phyloP scores from a whole-genome alignment of 2,113 vertebrate genomes.

The Podocnemis expansa region DNA sequence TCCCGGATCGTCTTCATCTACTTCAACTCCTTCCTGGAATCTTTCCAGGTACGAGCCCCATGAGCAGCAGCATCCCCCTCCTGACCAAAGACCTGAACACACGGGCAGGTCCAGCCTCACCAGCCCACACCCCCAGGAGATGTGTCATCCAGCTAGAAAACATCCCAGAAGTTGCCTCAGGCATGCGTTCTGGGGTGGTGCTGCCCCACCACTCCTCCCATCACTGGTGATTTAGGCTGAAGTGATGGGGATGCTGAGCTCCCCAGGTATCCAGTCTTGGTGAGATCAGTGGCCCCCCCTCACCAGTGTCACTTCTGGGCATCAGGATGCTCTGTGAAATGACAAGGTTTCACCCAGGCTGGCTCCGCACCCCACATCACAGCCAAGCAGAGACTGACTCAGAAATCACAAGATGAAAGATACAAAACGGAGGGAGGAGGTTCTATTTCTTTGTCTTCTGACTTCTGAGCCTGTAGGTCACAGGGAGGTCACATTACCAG shows the following conservation, averaged over 20 bases:
- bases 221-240: not conserved
- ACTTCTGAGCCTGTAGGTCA: not conserved
- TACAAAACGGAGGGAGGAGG: not conserved
- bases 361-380: not conserved
- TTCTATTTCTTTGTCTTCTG: not conserved
- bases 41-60: slow-evolving; percentile 88
- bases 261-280: not conserved
- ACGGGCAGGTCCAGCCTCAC: too few species aligned
- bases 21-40: slow-evolving; percentile 97
- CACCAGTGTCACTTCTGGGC: not conserved
- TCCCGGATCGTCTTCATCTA: slow-evolving; percentile 97
- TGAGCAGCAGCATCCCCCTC: rapidly evolving
- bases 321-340: not conserved
- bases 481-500: not conserved
- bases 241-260: too few species aligned
- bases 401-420: not conserved
- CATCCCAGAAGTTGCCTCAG: not conserved
- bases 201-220: rapidly evolving
- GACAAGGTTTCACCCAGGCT: not conserved
- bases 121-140: not conserved
- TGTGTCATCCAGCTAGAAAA: not conserved
- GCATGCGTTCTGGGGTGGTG: not conserved
- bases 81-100: not conserved
- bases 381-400: not conserved
- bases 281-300: not conserved